Evolutionary conservation across 2,888 invertebrate species (phyloP), one percentile per base, ranked within the genome.

Genomic region (Acronicta leporina): DNA sequence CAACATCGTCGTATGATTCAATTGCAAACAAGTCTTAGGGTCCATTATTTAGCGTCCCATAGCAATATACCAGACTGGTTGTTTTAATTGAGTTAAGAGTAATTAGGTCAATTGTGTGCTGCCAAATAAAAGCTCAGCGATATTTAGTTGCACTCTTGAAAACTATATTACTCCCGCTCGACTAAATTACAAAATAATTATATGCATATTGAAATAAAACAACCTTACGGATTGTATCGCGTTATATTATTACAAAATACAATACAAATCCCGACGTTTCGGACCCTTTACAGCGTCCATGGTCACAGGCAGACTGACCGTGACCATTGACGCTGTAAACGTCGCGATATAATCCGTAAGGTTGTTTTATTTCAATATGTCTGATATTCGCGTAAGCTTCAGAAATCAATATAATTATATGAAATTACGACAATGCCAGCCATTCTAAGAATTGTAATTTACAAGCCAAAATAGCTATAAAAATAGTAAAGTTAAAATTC

Each of bases 381-480:
- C n/a, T n/a, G n/a, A n/a, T n/a, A n/a, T n/a, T n/a, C n/a, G n/a
- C n/a, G n/a, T n/a, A n/a, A n/a, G n/a, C n/a, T n/a, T n/a, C n/a
- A n/a, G n/a, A n/a, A n/a, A n/a, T n/a, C n/a, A n/a, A n/a, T n/a
- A n/a, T n/a, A n/a, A n/a, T n/a, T n/a, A n/a, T n/a, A n/a, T n/a
- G n/a, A n/a, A n/a, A n/a, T n/a, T n/a, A n/a, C n/a, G 62, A 46
- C 27, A 14, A 25, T 13, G 9, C 30, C 40, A 54, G 9, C 30
- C 40, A 54, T 54, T 63, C 33, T 9, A 6, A 44, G 14, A 49
- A 33, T 49, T 25, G 20, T 51, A 43, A 41, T 69, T 53, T 35
- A 30, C 48, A 48, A 65, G 48, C 65, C 48, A 53, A 63, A 69
- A 63, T 63, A 65, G 48, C 5, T 62, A 30, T 65, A 69, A 65